Conservation (phyloP, 2,113 vertebrate species). For the Cryptotis parvus region DNA sequence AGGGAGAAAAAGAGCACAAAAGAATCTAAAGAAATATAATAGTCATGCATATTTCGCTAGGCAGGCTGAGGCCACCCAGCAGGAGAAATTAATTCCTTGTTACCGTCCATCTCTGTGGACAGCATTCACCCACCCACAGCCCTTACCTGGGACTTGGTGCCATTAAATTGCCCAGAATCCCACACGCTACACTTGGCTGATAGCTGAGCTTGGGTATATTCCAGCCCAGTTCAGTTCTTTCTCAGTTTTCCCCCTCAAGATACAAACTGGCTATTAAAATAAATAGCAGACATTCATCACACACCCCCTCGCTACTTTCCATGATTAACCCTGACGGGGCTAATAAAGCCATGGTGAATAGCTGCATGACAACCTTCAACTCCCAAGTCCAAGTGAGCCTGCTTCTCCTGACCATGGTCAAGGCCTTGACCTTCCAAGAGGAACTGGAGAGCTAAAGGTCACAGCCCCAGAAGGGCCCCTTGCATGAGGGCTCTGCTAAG, state of each 20-base stretch:
- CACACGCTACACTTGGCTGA: background rate
- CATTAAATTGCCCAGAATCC: background rate
- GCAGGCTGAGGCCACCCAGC: background rate
- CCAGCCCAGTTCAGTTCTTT: conserved; percentile 53
- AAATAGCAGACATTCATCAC: conserved; percentile 29
- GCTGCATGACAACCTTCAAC: background rate
- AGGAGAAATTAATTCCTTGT: background rate
- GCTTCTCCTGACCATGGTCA: background rate
- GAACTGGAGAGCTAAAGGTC: background rate
- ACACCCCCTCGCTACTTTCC: background rate
- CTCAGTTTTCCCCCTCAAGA: conserved; percentile 46
- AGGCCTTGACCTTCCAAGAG: background rate
- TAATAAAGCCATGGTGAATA: conserved; percentile 14
- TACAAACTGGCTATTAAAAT: conserved; percentile 51
- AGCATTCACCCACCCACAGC: background rate
- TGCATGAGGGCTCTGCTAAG: background rate
- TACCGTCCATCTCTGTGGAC: background rate
- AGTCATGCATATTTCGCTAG: background rate
- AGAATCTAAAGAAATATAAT: background rate
- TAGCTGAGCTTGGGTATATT: conserved; percentile 30
- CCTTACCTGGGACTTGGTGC: background rate
- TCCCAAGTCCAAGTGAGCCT: background rate
- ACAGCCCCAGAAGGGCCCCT: background rate
- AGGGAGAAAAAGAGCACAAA: background rate
- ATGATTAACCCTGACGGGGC: conserved; percentile 26